Conservation (phyloP, 2,113 vertebrate species). For the Halichoeres trimaculatus region DNA sequence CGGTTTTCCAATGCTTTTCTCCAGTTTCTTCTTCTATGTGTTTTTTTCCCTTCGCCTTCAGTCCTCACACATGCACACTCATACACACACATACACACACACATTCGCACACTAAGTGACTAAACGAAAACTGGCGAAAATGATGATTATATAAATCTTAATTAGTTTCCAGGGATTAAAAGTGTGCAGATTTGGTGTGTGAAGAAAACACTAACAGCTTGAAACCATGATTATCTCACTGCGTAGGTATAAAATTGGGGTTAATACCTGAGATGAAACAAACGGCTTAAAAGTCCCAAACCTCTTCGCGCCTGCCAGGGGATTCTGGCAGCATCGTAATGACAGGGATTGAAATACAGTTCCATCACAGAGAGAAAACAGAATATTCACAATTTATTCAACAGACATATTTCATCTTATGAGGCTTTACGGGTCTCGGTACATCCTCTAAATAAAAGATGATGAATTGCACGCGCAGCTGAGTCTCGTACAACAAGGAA, state of each 20-base stretch:
- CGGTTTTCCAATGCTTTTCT: conserved; percentile 40
- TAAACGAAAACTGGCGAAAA: conserved; percentile 68
- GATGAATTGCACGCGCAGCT: conserved; percentile 59
- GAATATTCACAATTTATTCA: conserved; percentile 70
- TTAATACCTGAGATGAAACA: conserved; percentile 85
- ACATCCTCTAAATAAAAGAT: conserved; percentile 74
- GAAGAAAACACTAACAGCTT: conserved; percentile 78
- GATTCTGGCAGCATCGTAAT: conserved; percentile 76
- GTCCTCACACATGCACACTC: conserved; percentile 1
- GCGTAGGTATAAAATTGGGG: conserved; percentile 83
- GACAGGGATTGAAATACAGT: conserved; percentile 69
- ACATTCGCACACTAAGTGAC: conserved; percentile 43
- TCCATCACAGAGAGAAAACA: conserved; percentile 64
- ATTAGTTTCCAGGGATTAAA: conserved; percentile 85
- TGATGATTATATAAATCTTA: conserved; percentile 82
- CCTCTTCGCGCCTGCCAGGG: conserved; percentile 67
- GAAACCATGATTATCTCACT: conserved; percentile 78
- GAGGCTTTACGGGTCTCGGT: conserved; percentile 58
- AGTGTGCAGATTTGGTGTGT: conserved; percentile 78
- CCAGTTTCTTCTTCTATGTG: conserved; percentile 27
- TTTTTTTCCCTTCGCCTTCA: conserved; percentile 14
- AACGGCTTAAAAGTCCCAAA: conserved; percentile 80
- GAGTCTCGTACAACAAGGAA: conserved; percentile 58
- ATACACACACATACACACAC: conserved; percentile 17
- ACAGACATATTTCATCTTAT: conserved; percentile 67